Base-by-base conservation (phyloP, 2,888 invertebrate species). In the Phaedon cochleariae region DNA sequence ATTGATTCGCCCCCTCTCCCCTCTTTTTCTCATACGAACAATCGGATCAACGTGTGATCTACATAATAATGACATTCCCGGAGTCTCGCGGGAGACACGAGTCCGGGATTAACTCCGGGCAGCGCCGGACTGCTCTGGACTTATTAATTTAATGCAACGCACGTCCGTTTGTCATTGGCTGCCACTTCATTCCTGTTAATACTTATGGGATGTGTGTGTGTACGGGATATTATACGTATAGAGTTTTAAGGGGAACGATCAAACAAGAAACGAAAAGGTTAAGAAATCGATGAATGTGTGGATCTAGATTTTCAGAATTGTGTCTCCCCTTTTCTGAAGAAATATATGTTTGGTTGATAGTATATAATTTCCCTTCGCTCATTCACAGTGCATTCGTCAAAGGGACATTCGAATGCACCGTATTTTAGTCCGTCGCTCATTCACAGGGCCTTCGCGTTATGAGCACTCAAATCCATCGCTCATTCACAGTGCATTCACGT, bases 1-100 rank as follows among this genome's bases (percentile, higher is more conserved):
- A 82, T 81, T 79, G 82, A 82, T 81, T 79, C 78, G 79, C 79
- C 79, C 79, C 78, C 76, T 3, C 41, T 41, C 41, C 41, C 41
- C 2, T 34, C 34, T 34, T 34, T 34, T 12, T 12, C 41, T 15
- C 26, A 26, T 26, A 3, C 73, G 74, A 77, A 79, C 81, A 81
- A 80, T 81, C 82, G 82, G 83, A 83, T 83, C 83, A 82, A 80
- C 80, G 80, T 82, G 82, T 83, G 84, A 84, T 84, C 83, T 84
- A 83, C 83, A 84, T 84, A 83, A 83, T 84, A 84, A 84, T 83
- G 83, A 83, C 81, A 80, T 79, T 77, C 78, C 41, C 77, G 74
- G 76, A 76, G 77, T 80, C 81, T 80, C 79, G 41, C 41, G 72
- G 72, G 79, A 79, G 81, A 81, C 81, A 81, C 81, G 78, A 80